A percentile compares a stretch with the other conserved stretches of the same genome.
Conservation (phyloP, 2,888 invertebrate species). For the Auanema freiburgensis region DNA sequence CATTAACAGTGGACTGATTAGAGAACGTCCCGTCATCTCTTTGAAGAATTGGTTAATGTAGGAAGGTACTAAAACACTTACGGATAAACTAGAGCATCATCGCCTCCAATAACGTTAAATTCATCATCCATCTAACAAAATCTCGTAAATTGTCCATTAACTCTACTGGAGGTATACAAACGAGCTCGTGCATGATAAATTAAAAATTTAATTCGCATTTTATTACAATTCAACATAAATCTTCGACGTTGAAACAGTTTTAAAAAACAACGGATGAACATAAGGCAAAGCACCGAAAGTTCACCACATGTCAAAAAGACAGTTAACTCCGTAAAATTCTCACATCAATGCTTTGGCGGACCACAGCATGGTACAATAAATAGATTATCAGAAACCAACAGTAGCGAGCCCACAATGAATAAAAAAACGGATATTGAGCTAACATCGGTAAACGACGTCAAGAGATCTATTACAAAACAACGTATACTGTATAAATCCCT, state of each 20-base stretch:
- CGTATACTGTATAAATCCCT: too few species aligned
- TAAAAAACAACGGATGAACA: too few species aligned
- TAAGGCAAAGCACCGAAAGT: too few species aligned
- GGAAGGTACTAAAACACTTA: slow-evolving; percentile 13
- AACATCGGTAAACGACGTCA: slow-evolving; percentile 1
- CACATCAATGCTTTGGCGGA: too few species aligned
- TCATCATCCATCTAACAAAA: slow-evolving; percentile 20
- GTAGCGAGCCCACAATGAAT: neutral
- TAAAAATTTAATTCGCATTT: too few species aligned
- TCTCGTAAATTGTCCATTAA: neutral
- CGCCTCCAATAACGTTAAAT: slow-evolving; percentile 32
- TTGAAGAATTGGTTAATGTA: neutral
- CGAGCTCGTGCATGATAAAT: too few species aligned
- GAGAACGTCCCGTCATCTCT: slow-evolving; percentile 5
- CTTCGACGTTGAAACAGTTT: too few species aligned
- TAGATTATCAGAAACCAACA: slow-evolving; percentile 1
- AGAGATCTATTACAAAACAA: slow-evolving; percentile 8
- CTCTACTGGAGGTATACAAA: too few species aligned
- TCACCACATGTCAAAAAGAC: too few species aligned
- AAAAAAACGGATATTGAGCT: slow-evolving; percentile 2
- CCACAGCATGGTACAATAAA: too few species aligned
- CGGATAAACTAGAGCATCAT: slow-evolving; percentile 32
- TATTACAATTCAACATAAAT: too few species aligned
- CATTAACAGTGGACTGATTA: neutral
- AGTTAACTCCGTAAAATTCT: too few species aligned